Evolutionary conservation across 2,797 vertebrate genomes (phyloP), one percentile per base, ranked within the genome.

Genomic region (Neopelma chrysocephalum): DNA sequence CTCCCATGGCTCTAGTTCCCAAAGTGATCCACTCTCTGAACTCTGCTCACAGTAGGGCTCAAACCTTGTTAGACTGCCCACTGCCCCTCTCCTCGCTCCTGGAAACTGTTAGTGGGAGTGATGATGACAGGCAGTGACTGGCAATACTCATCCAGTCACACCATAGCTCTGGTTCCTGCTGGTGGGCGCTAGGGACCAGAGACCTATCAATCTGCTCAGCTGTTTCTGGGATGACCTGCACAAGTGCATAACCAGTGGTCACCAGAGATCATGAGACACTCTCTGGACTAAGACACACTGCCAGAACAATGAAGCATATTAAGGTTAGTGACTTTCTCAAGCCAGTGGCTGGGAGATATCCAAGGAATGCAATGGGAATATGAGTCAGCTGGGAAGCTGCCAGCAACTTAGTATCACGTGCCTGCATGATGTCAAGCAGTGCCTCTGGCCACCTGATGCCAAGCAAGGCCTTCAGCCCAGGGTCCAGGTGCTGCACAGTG

Each of bases 331-430:
- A 85, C 89, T 96, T 96, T 97, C 96, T 96, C 95, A 96, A 94
- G 90, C 89, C 89, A 93, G 79, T 34, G 26, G 79, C 92, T 97
- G 96, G 91, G 95, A 96, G 89, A 96, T 42, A 95, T 97, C 96
- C 95, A 96, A 96, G 77, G 96, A 97, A 97, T 97, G 93, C 77
- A 93, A 61, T 92, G 94, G 91, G 95, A 97, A 96, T 92, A 96
- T 90, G 91, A 94, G 68, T 94, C 75, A 64, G 64, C 77, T 97
- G 97, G 88, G 90, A 91, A 85, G 81, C 64, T 96, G 97, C 95
- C 96, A 97, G 83, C 7, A 69, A 53, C 45, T 86, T 88, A 40
- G 75, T 54, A 94, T 97, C 96, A 96, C 91, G 90, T 96, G 95
- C 64, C 79, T 94, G 80, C 83, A 53, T 15, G 9, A 92, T 80